Percentiles rank a stretch among this genome's conserved stretches.
Evolutionary conservation across 2,888 invertebrate species (phyloP).

Genomic region (Podabrus alpinus): DNA sequence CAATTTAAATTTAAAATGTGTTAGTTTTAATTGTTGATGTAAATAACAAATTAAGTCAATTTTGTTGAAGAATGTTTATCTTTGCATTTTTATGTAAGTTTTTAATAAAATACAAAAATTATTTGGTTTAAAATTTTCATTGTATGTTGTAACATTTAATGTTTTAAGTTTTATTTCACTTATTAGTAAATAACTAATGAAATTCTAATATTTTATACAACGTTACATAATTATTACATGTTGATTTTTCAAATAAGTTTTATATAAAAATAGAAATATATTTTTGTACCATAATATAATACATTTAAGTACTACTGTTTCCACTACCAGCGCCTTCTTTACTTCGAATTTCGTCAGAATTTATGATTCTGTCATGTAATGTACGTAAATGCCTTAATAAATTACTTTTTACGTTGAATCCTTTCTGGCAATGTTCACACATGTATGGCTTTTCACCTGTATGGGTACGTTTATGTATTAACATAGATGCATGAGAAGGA

Average conservation of each 20-base stretch:
- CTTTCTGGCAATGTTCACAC: constrained; percentile 76
- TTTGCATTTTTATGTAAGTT: not conserved
- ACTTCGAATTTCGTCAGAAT: constrained; percentile 50
- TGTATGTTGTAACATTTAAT: not conserved
- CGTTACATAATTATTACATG: not conserved
- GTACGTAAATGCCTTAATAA: constrained; percentile 74
- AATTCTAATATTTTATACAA: not conserved
- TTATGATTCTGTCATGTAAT: constrained; percentile 70
- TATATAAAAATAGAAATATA: not conserved
- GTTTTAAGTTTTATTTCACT: not conserved
- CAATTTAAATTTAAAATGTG: not conserved
- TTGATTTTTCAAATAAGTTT: not conserved
- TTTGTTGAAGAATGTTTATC: not conserved
- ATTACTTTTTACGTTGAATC: constrained; percentile 80
- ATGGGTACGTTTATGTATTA: constrained; percentile 76
- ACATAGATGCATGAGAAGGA: constrained; percentile 79
- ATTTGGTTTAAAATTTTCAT: not conserved
- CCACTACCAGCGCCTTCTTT: constrained; percentile 21
- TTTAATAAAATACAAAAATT: not conserved
- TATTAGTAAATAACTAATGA: not conserved
- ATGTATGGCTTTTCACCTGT: constrained; percentile 75
- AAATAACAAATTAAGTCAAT: not conserved
- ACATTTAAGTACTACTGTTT: not conserved
- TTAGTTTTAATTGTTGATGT: not conserved
- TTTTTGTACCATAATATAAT: not conserved